Evolutionary conservation across 2,797 vertebrate genomes (phyloP).

Genomic region (Peromyscus melanophrys): DNA sequence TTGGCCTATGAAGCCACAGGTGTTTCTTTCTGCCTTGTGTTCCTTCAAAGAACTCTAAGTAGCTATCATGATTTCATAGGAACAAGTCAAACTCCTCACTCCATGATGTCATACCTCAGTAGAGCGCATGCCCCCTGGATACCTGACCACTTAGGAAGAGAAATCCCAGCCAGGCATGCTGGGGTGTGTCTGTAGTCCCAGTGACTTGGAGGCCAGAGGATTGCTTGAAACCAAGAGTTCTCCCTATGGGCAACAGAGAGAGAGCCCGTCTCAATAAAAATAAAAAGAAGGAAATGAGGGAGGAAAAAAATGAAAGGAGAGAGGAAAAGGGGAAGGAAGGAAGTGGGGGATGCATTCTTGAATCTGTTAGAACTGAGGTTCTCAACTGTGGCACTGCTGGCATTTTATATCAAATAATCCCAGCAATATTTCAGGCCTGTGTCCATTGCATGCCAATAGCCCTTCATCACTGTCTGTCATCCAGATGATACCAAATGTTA

Average conservation of each 20-base stretch:
- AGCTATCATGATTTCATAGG: background rate
- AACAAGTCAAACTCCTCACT: background rate
- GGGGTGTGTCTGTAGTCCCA: no score
- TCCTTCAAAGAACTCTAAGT: conserved; percentile 1
- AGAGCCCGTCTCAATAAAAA: background rate
- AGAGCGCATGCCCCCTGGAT: background rate
- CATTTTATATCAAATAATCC: background rate
- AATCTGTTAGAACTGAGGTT: background rate
- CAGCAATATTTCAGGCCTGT: background rate
- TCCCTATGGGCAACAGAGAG: background rate
- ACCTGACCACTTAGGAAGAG: background rate
- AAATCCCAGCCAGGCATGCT: background rate
- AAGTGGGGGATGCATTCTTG: background rate
- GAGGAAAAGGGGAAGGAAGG: fast-evolving
- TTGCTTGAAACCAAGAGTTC: background rate
- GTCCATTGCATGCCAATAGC: background rate
- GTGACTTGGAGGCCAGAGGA: background rate
- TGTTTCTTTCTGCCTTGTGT: background rate
- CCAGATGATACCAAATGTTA: background rate
- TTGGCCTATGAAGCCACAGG: background rate
- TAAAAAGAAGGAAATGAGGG: background rate
- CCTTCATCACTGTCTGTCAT: background rate
- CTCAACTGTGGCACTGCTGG: background rate
- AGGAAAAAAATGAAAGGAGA: no score
- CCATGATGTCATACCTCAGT: background rate